Percentiles rank a stretch among this genome's conserved stretches.
phyloP scores from a whole-genome alignment of 2,888 invertebrate species.

The Operophtera brumata region DNA sequence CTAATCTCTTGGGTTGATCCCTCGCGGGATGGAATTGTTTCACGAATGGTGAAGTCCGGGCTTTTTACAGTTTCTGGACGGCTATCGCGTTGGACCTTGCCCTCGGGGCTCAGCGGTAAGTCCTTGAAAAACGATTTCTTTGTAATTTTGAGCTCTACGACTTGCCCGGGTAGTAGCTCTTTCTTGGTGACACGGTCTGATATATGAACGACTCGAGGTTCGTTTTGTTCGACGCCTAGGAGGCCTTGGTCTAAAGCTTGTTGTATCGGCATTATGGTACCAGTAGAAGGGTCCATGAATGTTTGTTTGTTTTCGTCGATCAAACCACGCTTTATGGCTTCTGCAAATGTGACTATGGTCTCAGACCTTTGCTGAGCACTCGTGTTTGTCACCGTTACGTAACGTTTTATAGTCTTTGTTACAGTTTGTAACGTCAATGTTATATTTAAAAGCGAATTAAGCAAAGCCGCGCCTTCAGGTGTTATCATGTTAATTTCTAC shows the following conservation, averaged over 20 bases:
- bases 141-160: conserved; percentile 76
- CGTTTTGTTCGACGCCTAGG: conserved; percentile 82
- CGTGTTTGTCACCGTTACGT: conserved; percentile 88
- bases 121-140: conserved; percentile 77
- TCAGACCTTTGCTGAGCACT: conserved; percentile 80
- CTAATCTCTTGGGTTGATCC: conserved; percentile 55
- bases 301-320: conserved; percentile 89
- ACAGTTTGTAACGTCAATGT: conserved; percentile 93
- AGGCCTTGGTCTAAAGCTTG: conserved; percentile 89
- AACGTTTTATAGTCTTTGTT: conserved; percentile 90
- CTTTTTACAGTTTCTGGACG: conserved; percentile 81
- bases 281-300: conserved; percentile 88
- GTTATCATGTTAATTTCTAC: conserved; percentile 92
- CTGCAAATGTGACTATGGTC: conserved; percentile 86
- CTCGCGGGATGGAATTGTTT: conserved; percentile 49
- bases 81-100: conserved; percentile 73
- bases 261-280: conserved; percentile 86
- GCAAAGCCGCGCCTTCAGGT: conserved; percentile 91
- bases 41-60: conserved; percentile 69
- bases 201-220: conserved; percentile 64
- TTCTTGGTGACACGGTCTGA: conserved; percentile 64
- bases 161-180: conserved; percentile 70
- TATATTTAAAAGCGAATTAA: conserved; percentile 92
- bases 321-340: conserved; percentile 88
- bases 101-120: conserved; percentile 68